Conservation (phyloP, 2,113 vertebrate species). For the Panurus biarmicus region DNA sequence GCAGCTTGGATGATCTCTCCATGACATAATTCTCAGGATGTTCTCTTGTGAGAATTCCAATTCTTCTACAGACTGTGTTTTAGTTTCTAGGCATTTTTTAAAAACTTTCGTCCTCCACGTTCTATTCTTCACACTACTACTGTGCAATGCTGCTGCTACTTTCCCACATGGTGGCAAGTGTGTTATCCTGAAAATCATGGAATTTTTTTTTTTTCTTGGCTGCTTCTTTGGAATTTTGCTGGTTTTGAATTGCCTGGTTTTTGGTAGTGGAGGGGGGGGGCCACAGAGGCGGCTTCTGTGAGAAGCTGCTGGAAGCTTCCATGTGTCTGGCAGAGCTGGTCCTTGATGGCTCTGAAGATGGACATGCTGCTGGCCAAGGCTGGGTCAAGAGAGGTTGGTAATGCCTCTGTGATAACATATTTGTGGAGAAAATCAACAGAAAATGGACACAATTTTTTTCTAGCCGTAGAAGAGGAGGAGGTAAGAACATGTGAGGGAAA, state of each 20-base stretch:
- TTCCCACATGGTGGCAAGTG: background rate
- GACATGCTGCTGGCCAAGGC: background rate
- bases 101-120: fast-evolving
- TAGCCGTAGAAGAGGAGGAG: background rate
- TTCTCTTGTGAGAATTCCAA: background rate
- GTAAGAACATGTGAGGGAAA: background rate
- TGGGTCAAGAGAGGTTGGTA: background rate
- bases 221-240: background rate
- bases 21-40: background rate
- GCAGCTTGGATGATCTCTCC: background rate
- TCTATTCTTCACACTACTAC: background rate
- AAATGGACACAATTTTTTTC: background rate
- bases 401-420: background rate
- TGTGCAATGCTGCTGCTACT: background rate
- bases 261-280: background rate
- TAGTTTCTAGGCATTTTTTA: background rate
- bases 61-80: background rate
- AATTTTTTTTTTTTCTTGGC: background rate
- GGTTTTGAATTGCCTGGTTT: background rate
- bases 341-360: background rate
- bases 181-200: background rate
- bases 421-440: background rate
- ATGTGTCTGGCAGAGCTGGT: background rate
- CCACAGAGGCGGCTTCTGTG: background rate
- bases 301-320: background rate